These are phyloP conservation scores for Protosalanx chinensis DNA, from an alignment of 2,797 vertebrate species.

Conservation along the genomic window DNA sequence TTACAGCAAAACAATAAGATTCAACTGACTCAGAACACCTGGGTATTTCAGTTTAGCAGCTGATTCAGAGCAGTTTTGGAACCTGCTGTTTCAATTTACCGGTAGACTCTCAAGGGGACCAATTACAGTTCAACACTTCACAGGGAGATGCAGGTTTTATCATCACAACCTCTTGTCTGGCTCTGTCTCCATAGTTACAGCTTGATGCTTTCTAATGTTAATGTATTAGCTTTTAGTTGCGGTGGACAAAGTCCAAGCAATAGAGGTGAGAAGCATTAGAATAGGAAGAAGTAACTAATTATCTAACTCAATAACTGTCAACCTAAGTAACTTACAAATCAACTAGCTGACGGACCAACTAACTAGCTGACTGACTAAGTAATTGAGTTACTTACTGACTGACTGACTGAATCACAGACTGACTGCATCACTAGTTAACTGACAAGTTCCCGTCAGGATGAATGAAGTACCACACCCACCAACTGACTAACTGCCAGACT, in stretches of 20 bases:
- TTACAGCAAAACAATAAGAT: background rate
- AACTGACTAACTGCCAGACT: background rate
- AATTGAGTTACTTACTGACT: no score
- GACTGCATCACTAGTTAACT: no score
- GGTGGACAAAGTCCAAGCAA: background rate
- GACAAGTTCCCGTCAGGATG: no score
- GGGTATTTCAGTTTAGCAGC: constrained; percentile 16
- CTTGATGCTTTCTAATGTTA: constrained; percentile 34
- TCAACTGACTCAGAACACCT: constrained; percentile 2
- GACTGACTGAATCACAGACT: no score
- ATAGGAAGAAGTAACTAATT: no score
- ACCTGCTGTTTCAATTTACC: constrained; percentile 19
- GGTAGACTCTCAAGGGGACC: constrained; percentile 35
- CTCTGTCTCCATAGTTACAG: background rate
- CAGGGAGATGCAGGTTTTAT: constrained; percentile 35
- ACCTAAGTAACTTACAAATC: no score
- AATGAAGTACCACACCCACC: background rate
- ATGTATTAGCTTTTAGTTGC: constrained; percentile 19
- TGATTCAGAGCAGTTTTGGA: constrained; percentile 18
- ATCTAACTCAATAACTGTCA: no score
- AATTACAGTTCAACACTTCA: constrained; percentile 35
- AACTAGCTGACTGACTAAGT: no score
- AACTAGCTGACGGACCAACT: no score
- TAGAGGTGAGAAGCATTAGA: background rate
- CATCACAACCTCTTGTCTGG: constrained; percentile 6